These are phyloP conservation scores for Amorpha juglandis DNA, from an alignment of 2,888 invertebrate genomes.

Conservation along the genomic window DNA sequence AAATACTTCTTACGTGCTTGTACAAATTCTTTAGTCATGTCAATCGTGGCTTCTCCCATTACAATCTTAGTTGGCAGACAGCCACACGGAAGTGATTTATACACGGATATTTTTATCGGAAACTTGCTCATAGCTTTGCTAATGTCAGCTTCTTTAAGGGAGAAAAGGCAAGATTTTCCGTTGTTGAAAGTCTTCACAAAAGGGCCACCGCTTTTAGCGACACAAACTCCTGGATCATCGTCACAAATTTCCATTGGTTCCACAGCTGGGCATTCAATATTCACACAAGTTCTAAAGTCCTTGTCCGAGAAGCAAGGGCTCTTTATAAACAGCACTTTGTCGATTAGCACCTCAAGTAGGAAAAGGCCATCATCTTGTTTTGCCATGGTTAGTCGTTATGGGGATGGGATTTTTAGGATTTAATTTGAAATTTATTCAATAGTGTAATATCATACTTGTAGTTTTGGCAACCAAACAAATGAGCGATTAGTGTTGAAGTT, in stretches of 20 bases:
- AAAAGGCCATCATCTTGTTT: conserved; percentile 85
- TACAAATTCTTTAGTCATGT: conserved; percentile 85
- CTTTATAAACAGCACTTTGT: conserved; percentile 72
- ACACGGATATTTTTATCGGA: conserved; percentile 83
- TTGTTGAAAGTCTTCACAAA: conserved; percentile 82
- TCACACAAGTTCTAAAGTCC: conserved; percentile 85
- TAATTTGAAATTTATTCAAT: conserved; percentile 34
- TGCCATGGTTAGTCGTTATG: conserved; percentile 56
- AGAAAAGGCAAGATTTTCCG: conserved; percentile 88
- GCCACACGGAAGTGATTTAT: conserved; percentile 85
- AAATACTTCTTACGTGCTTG: conserved; percentile 79
- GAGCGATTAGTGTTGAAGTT: conserved; percentile 32
- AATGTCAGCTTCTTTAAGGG: conserved; percentile 82
- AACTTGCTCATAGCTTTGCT: conserved; percentile 80
- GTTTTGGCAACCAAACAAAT: conserved; percentile 59
- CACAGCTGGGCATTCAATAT: conserved; percentile 84
- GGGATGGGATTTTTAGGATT: conserved; percentile 61
- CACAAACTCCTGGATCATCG: conserved; percentile 77
- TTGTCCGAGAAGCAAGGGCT: conserved; percentile 75
- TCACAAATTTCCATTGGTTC: conserved; percentile 86
- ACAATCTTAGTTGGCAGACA: conserved; percentile 86
- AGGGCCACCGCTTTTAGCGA: conserved; percentile 65
- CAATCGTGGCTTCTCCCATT: conserved; percentile 84
- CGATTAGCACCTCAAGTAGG: conserved; percentile 86
- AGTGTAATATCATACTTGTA: conserved; percentile 41